Evolutionary conservation across 1,140 invertebrate genomes (phyloP), one percentile per base, ranked within the genome.

Genomic region (Drosophila paulistorum): DNA sequence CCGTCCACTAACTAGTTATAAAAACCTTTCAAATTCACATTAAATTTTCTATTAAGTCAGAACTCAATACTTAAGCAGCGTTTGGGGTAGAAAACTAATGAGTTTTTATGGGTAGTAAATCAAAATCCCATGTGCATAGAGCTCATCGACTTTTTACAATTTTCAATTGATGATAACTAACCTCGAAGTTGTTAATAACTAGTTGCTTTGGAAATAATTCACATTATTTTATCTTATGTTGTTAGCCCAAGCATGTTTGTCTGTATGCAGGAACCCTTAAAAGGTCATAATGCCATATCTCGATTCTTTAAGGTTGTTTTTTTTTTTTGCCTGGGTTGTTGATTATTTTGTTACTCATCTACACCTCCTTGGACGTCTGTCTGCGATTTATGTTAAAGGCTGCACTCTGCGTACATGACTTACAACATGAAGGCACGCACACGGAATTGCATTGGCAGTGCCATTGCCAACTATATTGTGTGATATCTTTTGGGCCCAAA

Each of bases 391-490:
- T 77, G 62, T 66, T 71, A 77, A 77, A 77, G 74, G 57, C 41
- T 65, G 59, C 62, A 41, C n/a, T 14, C 33, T 7, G 11, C 14
- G 71, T 65, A 75, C 65, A 55, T 84, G 82, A 86, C 82, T 83
- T 86, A 86, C 80, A 76, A 69, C 79, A 73, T 67, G 59, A 57
- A 68, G 67, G 68, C 84, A 87, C 83, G 83, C 83, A 39, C 84
- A 87, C 68, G 17, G 64, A 33, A 51, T 60, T 42, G 42, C 65
- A 23, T 39, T 39, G 11, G 70, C 39, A 41, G 30, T 68, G 60
- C 57, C 74, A 76, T 76, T 77, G 74, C 54, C 74, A 82, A 79
- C 37, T 39, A 39, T 39, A 39, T 39, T 39, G 37, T 39, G 76
- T 80, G 70, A 84, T 87, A 87, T 87, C 84, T 81, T 58, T 74